Evolutionary conservation across 1,140 invertebrate species (phyloP).

Genomic region (Odontomachus brunneus): DNA sequence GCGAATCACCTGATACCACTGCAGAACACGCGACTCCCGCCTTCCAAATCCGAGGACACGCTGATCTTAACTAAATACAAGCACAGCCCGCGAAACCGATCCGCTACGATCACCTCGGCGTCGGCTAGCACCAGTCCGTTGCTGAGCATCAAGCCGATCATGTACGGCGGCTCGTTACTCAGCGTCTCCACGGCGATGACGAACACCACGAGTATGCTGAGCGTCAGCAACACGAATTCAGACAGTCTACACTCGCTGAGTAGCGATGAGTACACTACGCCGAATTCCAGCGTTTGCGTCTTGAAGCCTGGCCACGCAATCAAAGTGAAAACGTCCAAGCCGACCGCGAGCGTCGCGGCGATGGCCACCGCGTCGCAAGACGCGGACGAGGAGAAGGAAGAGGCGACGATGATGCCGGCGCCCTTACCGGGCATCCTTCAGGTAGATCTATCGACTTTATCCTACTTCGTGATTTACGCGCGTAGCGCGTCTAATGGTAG

Average conservation of each 20-base stretch:
- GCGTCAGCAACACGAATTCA: conserved; percentile 83
- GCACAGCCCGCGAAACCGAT: conserved; percentile 86
- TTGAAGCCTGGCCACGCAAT: conserved; percentile 66
- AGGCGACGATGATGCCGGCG: conserved; percentile 80
- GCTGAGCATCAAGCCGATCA: conserved; percentile 86
- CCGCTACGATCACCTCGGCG: conserved; percentile 86
- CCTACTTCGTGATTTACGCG: not conserved
- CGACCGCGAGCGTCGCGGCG: conserved; percentile 81
- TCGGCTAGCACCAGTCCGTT: conserved; percentile 89
- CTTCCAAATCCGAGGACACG: conserved; percentile 92
- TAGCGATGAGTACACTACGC: conserved; percentile 82
- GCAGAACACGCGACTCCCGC: conserved; percentile 86
- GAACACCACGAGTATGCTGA: conserved; percentile 87
- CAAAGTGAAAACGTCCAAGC: conserved; percentile 76
- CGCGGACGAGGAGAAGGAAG: conserved; percentile 78
- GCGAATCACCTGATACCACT: conserved; percentile 74
- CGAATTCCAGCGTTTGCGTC: conserved; percentile 70
- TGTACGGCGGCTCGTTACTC: conserved; percentile 84
- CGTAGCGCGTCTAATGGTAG: no score
- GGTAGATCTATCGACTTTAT: conserved; percentile 72
- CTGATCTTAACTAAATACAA: conserved; percentile 87
- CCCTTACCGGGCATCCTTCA: conserved; percentile 88
- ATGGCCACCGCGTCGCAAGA: conserved; percentile 76
- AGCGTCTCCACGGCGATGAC: conserved; percentile 79
- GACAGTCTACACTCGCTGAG: conserved; percentile 88